Evolutionary conservation across 2,797 vertebrate species (phyloP).

Genomic region (Chromobotia macracanthus): DNA sequence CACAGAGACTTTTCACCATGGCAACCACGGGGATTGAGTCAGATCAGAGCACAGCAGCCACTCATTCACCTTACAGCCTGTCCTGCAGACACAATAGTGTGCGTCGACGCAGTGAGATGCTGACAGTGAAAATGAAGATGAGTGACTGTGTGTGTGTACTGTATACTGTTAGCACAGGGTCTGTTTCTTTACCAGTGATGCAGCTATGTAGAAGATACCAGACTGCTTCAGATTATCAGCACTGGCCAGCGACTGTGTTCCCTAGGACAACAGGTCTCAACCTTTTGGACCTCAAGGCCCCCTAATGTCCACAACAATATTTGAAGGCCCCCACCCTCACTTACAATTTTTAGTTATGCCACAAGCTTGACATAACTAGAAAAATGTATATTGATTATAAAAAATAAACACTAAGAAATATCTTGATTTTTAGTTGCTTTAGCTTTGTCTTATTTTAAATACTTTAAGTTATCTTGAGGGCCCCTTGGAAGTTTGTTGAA

Average conservation of each 20-base stretch:
- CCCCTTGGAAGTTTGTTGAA: no score
- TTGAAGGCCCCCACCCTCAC: no score
- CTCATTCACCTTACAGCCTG: slow-evolving; percentile 40
- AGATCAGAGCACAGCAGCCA: slow-evolving; percentile 38
- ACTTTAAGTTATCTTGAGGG: no score
- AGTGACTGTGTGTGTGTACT: slow-evolving; percentile 8
- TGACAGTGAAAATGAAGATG: slow-evolving; percentile 31
- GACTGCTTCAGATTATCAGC: not conserved
- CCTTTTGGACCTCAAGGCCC: no score
- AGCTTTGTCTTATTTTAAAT: no score
- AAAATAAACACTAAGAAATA: no score
- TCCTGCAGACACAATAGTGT: slow-evolving; percentile 18
- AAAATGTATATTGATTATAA: no score
- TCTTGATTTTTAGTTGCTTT: no score
- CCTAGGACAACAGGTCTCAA: no score
- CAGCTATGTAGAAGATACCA: not conserved
- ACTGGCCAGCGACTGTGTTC: not conserved
- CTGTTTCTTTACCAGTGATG: not conserved
- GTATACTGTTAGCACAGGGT: not conserved
- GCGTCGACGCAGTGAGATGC: slow-evolving; percentile 1
- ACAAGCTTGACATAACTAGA: no score
- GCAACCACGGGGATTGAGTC: slow-evolving; percentile 68
- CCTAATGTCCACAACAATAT: no score
- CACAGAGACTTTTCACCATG: slow-evolving; percentile 71
- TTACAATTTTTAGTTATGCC: no score